Evolutionary conservation across 2,113 vertebrate species (phyloP).

Genomic region (Butorides virescens): DNA sequence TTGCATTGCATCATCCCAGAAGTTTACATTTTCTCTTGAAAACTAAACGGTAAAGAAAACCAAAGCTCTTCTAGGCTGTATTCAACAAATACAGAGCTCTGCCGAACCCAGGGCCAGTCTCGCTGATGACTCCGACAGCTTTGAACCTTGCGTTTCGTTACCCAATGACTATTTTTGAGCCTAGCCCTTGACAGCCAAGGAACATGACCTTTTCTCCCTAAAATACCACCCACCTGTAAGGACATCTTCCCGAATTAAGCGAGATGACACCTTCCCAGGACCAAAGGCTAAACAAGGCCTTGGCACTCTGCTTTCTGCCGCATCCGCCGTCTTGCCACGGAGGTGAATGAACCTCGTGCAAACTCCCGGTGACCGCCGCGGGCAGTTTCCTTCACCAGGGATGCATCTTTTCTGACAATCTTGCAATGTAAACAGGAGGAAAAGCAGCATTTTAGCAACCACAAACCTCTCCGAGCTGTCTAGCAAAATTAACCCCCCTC

Average conservation of each 20-base stretch:
- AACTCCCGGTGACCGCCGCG: fast-evolving
- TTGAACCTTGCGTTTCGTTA: not conserved
- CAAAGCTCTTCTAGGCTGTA: not conserved
- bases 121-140: not conserved
- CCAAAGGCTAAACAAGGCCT: not conserved
- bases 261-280: not conserved
- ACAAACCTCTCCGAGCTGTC: not conserved
- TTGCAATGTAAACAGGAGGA: not conserved
- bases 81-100: not conserved
- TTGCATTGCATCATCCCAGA: not conserved
- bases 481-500: not conserved
- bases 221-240: not conserved
- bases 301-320: not conserved
- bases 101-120: not conserved
- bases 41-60: not conserved
- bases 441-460: not conserved
- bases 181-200: not conserved
- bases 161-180: not conserved
- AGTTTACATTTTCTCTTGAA: not conserved
- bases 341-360: not conserved
- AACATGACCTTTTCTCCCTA: not conserved
- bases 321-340: fast-evolving
- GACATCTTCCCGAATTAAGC: not conserved
- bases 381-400: not conserved
- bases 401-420: not conserved